phyloP scores from a whole-genome alignment of 2,888 invertebrate species.

The Euzetes globulus region DNA sequence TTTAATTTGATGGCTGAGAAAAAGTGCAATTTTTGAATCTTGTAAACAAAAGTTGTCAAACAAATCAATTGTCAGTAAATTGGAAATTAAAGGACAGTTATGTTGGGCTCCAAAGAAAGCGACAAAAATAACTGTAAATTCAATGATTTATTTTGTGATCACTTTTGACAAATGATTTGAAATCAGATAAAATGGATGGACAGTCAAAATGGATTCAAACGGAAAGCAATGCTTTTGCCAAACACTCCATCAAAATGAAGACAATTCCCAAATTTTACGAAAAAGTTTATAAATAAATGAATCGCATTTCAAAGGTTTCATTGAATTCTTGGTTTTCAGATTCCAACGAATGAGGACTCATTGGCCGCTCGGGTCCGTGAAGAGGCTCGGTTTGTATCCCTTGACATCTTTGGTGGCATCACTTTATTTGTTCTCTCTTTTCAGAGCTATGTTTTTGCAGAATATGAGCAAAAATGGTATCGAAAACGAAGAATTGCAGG shows the following conservation, averaged over 20 bases:
- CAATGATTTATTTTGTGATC: no score
- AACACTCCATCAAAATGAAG: neutral
- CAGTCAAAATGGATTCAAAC: neutral
- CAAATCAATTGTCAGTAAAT: no score
- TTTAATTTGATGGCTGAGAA: no score
- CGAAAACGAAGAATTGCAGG: slow-evolving; percentile 71
- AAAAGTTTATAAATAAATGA: neutral
- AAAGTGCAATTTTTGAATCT: no score
- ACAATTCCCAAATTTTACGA: slow-evolving; percentile 31
- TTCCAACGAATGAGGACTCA: slow-evolving; percentile 13
- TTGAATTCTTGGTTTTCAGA: neutral
- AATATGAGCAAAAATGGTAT: slow-evolving; percentile 72
- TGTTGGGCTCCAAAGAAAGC: no score
- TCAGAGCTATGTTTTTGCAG: slow-evolving; percentile 71
- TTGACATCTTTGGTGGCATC: neutral
- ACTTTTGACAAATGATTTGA: no score
- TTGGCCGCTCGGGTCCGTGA: slow-evolving; percentile 2
- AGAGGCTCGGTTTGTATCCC: slow-evolving; percentile 4
- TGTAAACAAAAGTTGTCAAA: no score
- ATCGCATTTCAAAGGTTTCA: neutral
- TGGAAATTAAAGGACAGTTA: no score
- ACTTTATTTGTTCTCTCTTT: neutral
- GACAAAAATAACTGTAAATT: no score
- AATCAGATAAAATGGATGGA: no score
- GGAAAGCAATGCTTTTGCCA: neutral